These are phyloP conservation scores for Lamproptera curius DNA, from an alignment of 2,888 invertebrate genomes.

Conservation along the genomic window DNA sequence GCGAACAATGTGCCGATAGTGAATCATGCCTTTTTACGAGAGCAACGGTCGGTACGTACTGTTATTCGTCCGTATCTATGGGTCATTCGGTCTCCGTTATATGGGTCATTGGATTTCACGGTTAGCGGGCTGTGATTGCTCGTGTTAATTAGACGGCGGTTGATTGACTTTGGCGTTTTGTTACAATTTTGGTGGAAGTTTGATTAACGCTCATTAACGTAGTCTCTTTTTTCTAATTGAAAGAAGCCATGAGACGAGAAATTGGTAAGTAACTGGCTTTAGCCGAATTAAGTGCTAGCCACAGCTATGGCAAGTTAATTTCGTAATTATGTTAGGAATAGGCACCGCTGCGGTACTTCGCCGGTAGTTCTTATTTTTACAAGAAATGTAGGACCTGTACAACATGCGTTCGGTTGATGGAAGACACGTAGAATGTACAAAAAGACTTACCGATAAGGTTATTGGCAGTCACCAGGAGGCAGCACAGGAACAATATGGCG, in stretches of 20 bases:
- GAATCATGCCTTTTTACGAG: conserved; percentile 52
- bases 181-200: too few species aligned
- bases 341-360: too few species aligned
- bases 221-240: conserved; percentile 7
- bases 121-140: conserved; percentile 23
- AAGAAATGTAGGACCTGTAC: too few species aligned
- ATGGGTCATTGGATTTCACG: conserved; percentile 29
- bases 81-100: conserved; percentile 36
- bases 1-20: conserved; percentile 62
- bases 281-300: too few species aligned
- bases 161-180: conserved; percentile 31
- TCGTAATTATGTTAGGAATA: too few species aligned
- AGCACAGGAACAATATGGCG: conserved; percentile 90
- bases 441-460: conserved; percentile 90
- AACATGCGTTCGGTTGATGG: too few species aligned
- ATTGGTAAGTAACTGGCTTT: too few species aligned
- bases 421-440: too few species aligned
- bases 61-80: conserved; percentile 44
- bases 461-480: conserved; percentile 93
- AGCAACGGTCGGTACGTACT: conserved; percentile 43
- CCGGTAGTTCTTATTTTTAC: too few species aligned
- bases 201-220: conserved; percentile 3
- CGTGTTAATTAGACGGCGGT: conserved; percentile 29
- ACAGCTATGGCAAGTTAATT: too few species aligned
- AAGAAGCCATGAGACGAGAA: too few species aligned